Conservation (phyloP, 2,888 invertebrate species). For the Balanococcus diminutus region DNA sequence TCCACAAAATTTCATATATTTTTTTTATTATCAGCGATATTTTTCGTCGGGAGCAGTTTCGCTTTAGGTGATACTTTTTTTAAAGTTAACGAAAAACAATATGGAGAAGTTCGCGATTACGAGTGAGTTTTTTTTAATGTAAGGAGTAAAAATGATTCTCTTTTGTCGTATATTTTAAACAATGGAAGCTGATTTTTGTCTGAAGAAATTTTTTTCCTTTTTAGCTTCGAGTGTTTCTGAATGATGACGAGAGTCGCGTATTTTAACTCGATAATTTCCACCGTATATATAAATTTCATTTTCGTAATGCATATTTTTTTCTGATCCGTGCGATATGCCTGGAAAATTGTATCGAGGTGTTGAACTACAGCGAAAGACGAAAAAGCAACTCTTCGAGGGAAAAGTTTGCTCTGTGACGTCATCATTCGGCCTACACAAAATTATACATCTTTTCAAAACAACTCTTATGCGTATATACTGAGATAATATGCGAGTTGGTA, state of each 20-base stretch:
- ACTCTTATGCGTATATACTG: not conserved
- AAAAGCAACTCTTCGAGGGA: not conserved
- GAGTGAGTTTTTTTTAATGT: not conserved
- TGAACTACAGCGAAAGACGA: not conserved
- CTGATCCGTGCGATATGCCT: too few relatives aligned
- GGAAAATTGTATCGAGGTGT: not conserved
- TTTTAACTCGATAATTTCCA: slow-evolving; percentile 12
- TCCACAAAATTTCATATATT: slow-evolving; percentile 8
- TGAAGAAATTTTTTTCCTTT: not conserved
- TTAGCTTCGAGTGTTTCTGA: not conserved
- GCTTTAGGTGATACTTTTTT: not conserved
- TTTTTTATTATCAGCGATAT: slow-evolving; percentile 28
- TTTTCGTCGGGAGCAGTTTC: not conserved
- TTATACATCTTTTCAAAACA: not conserved
- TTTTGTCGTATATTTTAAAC: not conserved
- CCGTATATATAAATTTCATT: not conserved
- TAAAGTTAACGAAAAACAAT: not conserved
- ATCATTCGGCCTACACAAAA: not conserved
- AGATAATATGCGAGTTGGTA: not conserved
- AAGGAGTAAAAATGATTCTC: not conserved
- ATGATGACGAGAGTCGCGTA: not conserved
- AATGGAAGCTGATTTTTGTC: not conserved
- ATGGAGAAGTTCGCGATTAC: not conserved
- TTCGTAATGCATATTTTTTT: not conserved
- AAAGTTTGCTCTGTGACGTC: not conserved